Base-by-base conservation (phyloP, 2,888 invertebrate genomes). In the Agonopterix heracliana region DNA sequence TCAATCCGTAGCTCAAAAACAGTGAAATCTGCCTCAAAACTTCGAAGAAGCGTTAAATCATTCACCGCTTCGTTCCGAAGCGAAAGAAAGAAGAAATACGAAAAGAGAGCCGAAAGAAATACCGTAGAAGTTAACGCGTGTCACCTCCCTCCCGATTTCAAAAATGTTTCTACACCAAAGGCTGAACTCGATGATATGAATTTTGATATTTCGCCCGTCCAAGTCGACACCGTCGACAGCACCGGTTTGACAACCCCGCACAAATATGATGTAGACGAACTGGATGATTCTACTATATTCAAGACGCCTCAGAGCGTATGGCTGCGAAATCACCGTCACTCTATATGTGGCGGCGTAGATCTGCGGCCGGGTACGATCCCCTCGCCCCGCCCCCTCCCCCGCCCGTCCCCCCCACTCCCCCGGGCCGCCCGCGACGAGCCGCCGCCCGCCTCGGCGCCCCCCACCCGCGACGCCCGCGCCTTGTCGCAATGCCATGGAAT, bases 401-500 rank as follows among this genome's bases (percentile, higher is more conserved):
- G 50, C 58, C 61, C 50, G 48, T 57, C 60, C 57, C 66, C 59
- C 56, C 60, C 68, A 54, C 56, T 61, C 50, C 59, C 67, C 68
- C 70, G 66, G 61, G 66, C 68, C 73, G 68, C 71, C 68, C 77
- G 73, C 73, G 72, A 75, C 74, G 77, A 61, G 75, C 74, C 73
- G 78, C 76, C 68, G 74, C 76, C 74, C 71, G 77, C 76, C 73
- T 67, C 78, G 79, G 70, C 79, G 74, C 77, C 77, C 63, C 78
- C 80, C 77, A 74, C 65, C 79, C 81, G 80, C 69, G 85, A 82
- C 77, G 82, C 72, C 72, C 82, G 81, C 78, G 78, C 82, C 84
- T 83, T 83, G 71, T 80, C 81, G 77, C 85, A 83, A 84, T 82
- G 84, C 87, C 85, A 86, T 81, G 86, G 87, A 86, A 77, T 84